Percentiles rank a stretch among this genome's conserved stretches.
These are phyloP conservation scores for Numenius arquata DNA, from an alignment of 2,113 vertebrate genomes.

Conservation along the genomic window DNA sequence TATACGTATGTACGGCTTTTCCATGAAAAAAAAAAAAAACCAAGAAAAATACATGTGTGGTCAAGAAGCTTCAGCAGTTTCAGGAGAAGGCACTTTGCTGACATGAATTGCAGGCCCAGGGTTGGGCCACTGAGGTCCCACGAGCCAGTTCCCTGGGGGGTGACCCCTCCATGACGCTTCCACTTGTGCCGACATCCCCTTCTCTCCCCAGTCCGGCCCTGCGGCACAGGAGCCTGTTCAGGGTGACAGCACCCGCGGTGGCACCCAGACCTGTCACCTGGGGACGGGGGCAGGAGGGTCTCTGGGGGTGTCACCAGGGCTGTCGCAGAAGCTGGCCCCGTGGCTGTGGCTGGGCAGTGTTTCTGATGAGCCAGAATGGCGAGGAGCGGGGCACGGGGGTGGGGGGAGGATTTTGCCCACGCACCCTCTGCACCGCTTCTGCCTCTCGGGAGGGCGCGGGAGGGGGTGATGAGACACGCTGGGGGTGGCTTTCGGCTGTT, in stretches of 20 bases:
- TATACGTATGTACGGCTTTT: neutral
- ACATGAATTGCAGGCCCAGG: neutral
- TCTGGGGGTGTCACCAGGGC: neutral
- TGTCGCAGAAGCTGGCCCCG: neutral
- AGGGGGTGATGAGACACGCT: neutral
- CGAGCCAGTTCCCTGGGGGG: neutral
- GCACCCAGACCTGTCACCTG: neutral
- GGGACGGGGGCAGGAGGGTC: neutral
- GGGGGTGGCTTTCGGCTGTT: neutral
- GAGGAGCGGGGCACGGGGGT: accelerated
- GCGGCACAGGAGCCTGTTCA: neutral
- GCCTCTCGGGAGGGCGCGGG: neutral
- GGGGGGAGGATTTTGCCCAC: neutral
- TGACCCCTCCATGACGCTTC: accelerated
- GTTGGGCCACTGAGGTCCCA: neutral
- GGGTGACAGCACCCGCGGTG: accelerated
- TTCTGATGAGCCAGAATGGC: neutral
- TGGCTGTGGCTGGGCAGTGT: neutral
- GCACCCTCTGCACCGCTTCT: neutral
- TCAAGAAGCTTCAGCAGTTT: neutral
- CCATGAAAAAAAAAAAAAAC: neutral
- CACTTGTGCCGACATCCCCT: neutral
- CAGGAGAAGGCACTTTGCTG: neutral
- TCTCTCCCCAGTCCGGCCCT: neutral
- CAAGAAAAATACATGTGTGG: neutral